Percentiles rank a stretch among this genome's conserved stretches.
These are phyloP conservation scores for Heterodera filipjevi DNA, from an alignment of 2,888 invertebrate genomes.

Conservation along the genomic window DNA sequence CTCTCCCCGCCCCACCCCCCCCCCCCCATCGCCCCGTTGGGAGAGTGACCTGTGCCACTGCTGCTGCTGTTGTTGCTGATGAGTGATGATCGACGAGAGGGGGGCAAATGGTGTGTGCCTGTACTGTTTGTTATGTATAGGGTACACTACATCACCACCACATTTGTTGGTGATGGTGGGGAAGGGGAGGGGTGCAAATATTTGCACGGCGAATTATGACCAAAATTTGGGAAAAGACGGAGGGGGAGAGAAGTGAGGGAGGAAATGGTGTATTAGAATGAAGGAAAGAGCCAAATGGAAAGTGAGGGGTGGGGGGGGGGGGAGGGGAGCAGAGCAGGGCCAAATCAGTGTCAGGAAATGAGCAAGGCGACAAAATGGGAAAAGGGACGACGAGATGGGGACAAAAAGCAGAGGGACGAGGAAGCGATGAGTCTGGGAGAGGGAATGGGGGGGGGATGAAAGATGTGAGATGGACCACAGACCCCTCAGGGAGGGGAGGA, in stretches of 20 bases:
- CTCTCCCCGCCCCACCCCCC: too few species aligned
- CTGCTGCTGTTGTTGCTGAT: too few species aligned
- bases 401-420: background rate
- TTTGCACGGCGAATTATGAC: background rate
- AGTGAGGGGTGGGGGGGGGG: background rate
- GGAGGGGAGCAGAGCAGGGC: background rate
- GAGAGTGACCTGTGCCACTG: too few species aligned
- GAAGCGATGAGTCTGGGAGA: too few species aligned
- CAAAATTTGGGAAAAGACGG: background rate
- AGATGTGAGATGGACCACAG: background rate
- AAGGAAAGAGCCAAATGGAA: background rate
- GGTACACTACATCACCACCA: background rate
- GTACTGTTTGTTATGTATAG: background rate
- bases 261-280: background rate
- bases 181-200: background rate
- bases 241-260: background rate
- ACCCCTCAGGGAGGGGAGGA: background rate
- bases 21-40: too few species aligned
- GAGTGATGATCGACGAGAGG: background rate
- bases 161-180: background rate
- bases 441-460: background rate
- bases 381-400: background rate
- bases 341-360: background rate
- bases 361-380: background rate
- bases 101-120: background rate